phyloP scores from a whole-genome alignment of 2,888 invertebrate genomes.

The Lumbricus terrestris region DNA sequence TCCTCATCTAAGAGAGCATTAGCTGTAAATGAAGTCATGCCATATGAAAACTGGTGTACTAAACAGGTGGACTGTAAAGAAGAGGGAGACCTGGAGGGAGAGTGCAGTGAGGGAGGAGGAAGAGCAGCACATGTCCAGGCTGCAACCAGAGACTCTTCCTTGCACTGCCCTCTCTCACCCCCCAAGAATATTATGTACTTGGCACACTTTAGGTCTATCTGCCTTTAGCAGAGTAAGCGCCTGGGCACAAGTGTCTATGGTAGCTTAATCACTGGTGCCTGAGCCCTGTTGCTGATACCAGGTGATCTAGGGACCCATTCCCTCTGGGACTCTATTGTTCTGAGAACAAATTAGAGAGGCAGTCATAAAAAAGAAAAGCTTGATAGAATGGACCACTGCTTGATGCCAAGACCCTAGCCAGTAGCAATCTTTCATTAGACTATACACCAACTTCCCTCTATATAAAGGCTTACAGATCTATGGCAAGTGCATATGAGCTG shows the following conservation, averaged over 20 bases:
- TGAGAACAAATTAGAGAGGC: background rate
- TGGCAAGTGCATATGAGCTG: background rate
- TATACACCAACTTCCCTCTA: background rate
- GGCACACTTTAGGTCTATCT: background rate
- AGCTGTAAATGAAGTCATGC: background rate
- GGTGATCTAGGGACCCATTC: background rate
- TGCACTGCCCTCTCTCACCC: background rate
- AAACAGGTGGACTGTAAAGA: background rate
- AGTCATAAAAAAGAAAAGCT: slow-evolving; percentile 8
- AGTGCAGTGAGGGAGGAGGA: background rate
- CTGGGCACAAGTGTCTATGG: background rate
- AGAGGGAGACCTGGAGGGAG: background rate
- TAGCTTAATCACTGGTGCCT: background rate
- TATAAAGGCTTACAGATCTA: background rate
- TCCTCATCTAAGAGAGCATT: background rate
- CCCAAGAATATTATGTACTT: slow-evolving; percentile 3
- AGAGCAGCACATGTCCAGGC: background rate
- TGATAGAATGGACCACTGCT: too few species aligned
- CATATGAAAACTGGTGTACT: background rate
- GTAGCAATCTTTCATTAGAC: background rate
- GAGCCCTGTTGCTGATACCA: slow-evolving; percentile 9
- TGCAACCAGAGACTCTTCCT: background rate
- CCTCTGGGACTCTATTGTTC: slow-evolving; percentile 6
- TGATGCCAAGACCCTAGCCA: background rate
- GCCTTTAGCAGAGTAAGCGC: background rate